Evolutionary conservation across 2,888 invertebrate species (phyloP).

Genomic region (Eristalinus aeneus): DNA sequence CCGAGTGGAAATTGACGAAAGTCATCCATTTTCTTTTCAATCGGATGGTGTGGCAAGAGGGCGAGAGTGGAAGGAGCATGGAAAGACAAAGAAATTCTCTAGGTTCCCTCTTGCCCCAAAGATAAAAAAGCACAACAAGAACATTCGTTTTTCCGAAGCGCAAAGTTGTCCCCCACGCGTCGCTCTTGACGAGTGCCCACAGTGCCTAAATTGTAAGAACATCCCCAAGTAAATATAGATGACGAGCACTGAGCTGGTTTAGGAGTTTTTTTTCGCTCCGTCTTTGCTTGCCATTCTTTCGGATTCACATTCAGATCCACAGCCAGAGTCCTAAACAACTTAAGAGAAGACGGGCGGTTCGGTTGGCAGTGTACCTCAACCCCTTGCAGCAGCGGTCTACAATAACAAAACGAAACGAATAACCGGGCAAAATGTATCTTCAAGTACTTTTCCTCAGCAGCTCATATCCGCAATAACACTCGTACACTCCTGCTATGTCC

Average conservation of each 20-base stretch:
- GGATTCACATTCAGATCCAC: not conserved
- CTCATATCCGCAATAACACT: conserved; percentile 46
- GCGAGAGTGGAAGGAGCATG: not conserved
- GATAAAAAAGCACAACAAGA: not conserved
- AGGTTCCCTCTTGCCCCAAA: not conserved
- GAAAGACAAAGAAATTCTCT: conserved; percentile 5
- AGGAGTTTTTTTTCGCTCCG: not conserved
- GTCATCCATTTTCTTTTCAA: conserved; percentile 16
- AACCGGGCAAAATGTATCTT: conserved; percentile 12
- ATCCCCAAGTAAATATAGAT: conserved; percentile 42
- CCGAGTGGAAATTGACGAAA: conserved; percentile 25
- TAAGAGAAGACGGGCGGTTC: conserved; percentile 8
- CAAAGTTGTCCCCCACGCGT: not conserved
- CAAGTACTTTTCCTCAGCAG: conserved; percentile 25
- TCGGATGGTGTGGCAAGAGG: not conserved
- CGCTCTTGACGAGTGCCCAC: not conserved
- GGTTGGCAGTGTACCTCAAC: not conserved
- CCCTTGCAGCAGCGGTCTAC: conserved; percentile 21
- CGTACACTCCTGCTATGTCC: not conserved
- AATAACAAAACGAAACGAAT: not conserved
- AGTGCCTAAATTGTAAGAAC: conserved; percentile 4
- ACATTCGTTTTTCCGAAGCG: conserved; percentile 17
- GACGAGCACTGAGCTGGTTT: conserved; percentile 40
- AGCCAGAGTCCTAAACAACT: conserved; percentile 19
- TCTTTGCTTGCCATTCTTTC: not conserved